phyloP scores from a whole-genome alignment of 2,888 invertebrate species.

The Lissocephala sabroskyi region DNA sequence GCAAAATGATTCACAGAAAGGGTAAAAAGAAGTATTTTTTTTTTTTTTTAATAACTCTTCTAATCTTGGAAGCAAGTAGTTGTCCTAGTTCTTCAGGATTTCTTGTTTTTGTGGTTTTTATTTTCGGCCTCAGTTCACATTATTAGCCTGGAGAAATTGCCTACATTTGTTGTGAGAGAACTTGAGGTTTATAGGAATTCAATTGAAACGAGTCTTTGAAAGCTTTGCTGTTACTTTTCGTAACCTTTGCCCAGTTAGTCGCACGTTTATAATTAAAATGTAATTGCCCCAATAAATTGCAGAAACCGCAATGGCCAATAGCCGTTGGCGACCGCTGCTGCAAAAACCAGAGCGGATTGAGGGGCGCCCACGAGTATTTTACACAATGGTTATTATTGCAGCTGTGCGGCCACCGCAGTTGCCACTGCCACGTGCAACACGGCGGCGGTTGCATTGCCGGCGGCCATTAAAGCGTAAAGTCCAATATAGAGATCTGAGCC shows the following conservation, averaged over 20 bases:
- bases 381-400: slow-evolving; percentile 43
- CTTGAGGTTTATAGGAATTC: neutral
- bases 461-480: slow-evolving; percentile 34
- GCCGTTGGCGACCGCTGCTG: neutral
- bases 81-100: too few relatives aligned
- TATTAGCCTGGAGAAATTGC: too few relatives aligned
- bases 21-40: too few relatives aligned
- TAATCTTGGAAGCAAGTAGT: too few relatives aligned
- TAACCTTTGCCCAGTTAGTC: slow-evolving; percentile 31
- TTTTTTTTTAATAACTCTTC: too few relatives aligned
- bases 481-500: neutral
- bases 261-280: slow-evolving; percentile 60
- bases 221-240: too few relatives aligned
- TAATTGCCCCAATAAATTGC: slow-evolving; percentile 61
- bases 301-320: slow-evolving; percentile 40
- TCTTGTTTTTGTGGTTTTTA: too few relatives aligned
- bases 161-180: too few relatives aligned
- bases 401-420: slow-evolving; percentile 13
- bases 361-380: slow-evolving; percentile 15
- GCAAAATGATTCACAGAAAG: too few relatives aligned
- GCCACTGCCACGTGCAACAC: slow-evolving; percentile 13
- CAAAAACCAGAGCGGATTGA: slow-evolving; percentile 6
- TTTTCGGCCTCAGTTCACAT: too few relatives aligned
- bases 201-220: neutral
- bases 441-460: slow-evolving; percentile 24